A percentile compares a stretch with the other conserved stretches of the same genome.
Conservation (phyloP, 2,888 invertebrate species). For the Synanthedon formicaeformis region DNA sequence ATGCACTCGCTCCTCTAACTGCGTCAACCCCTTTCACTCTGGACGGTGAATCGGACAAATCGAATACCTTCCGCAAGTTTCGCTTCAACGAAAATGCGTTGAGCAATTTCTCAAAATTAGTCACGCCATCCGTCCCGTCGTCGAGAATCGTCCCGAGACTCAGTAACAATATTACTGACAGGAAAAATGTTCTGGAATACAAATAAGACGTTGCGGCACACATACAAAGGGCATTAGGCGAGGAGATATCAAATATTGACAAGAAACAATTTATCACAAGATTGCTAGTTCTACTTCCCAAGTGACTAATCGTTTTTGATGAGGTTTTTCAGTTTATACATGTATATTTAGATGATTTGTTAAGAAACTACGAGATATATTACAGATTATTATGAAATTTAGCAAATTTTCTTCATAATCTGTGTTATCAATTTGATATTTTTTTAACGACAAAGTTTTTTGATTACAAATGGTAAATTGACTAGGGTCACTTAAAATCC, state of each 20-base stretch:
- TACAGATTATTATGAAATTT: too few relatives aligned
- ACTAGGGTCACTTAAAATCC: too few relatives aligned
- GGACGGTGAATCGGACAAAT: constrained; percentile 41
- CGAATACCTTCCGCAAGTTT: constrained; percentile 54
- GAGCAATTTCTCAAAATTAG: constrained; percentile 59
- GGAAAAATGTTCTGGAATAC: constrained; percentile 56
- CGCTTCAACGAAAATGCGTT: constrained; percentile 64
- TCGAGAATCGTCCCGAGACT: constrained; percentile 54
- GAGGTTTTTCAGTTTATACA: too few relatives aligned
- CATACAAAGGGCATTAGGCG: background rate
- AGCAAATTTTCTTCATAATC: too few relatives aligned
- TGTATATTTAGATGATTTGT: too few relatives aligned
- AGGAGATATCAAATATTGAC: background rate
- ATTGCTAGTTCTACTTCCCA: background rate
- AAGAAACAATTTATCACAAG: background rate
- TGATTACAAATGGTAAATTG: too few relatives aligned
- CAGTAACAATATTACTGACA: constrained; percentile 43
- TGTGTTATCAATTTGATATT: too few relatives aligned
- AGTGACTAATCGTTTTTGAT: too few relatives aligned
- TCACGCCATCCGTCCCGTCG: constrained; percentile 51
- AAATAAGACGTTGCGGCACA: background rate
- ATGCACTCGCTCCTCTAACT: constrained; percentile 64
- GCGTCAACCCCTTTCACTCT: constrained; percentile 66
- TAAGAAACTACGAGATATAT: too few relatives aligned
- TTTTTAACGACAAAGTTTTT: too few relatives aligned